Evolutionary conservation across 2,888 invertebrate genomes (phyloP), one percentile per base, ranked within the genome.

Genomic region (Amphipyra tragopoginis): DNA sequence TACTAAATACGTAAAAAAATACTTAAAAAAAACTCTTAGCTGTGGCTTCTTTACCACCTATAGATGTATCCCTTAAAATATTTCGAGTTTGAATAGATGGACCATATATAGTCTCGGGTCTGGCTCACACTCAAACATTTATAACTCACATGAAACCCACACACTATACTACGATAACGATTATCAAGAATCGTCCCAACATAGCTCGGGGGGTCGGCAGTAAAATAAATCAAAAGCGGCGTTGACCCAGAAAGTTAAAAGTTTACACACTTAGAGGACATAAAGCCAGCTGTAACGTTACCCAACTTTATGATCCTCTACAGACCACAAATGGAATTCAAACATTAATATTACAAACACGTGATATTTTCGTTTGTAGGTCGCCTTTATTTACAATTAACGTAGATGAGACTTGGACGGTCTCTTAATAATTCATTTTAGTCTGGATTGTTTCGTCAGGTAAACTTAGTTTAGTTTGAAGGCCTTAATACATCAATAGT

Each of bases 191-290:
- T 29, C 36, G 53, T 38, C 26, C 47, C 52, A 51, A 40, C 61
- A 55, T 47, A 49, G 48, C 60, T 44, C 44, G 15, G 13, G 44
- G 52, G 56, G 50, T 47, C 43, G 9, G 47, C 50, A 58, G 42
- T 72, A 21, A 65, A 55, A 76, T 72, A 59, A 72, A 79, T 75
- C 64, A 75, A 59, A 76, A 66, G 55, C 64, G 33, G 11, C 58
- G 62, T 14, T 68, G 80, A 76, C 69, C 74, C 59, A 69, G 48
- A 62, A 69, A 68, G 39, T 68, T 59, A 61, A 55, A 69, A 72
- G 61, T 64, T 68, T 60, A 64, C 59, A 59, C 61, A 57, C 74
- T 62, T 36, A 40, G 47, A 56, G 42, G 45, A 47, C 55, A 36
- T 76, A 67, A 58, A 55, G 39, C 36, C 14, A 14, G 14, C 14